phyloP scores from a whole-genome alignment of 2,113 vertebrate species.

The Tachysurus fulvidraco region DNA sequence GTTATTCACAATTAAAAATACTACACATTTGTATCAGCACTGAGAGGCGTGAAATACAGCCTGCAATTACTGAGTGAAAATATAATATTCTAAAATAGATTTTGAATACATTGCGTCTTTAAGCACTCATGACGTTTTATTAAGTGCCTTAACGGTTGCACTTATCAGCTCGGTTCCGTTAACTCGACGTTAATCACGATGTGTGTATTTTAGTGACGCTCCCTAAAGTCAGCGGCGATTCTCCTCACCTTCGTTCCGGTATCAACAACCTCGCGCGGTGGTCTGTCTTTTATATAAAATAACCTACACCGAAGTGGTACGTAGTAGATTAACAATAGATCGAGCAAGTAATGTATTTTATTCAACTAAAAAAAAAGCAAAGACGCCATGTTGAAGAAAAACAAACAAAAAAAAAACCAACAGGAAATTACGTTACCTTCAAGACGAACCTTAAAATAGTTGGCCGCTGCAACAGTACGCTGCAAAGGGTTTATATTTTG shows the following conservation, averaged over 20 bases:
- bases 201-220: slow-evolving; percentile 72
- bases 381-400: slow-evolving; percentile 60
- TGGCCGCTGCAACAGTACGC: slow-evolving; percentile 43
- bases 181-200: slow-evolving; percentile 68
- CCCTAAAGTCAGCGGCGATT: slow-evolving; percentile 65
- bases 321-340: not conserved
- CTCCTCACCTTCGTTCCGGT: not conserved
- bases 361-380: slow-evolving; percentile 60
- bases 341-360: slow-evolving; percentile 48
- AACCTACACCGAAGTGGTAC: not conserved
- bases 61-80: not conserved
- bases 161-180: not conserved
- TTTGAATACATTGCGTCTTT: not conserved
- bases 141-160: not conserved
- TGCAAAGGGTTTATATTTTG: not conserved
- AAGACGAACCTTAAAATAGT: slow-evolving; percentile 1
- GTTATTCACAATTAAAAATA: not conserved
- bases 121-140: not conserved
- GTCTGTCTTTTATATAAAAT: not conserved
- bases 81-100: not conserved
- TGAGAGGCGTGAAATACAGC: not conserved
- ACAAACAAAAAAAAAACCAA: no score
- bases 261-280: not conserved
- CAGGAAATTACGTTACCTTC: slow-evolving; percentile 68
- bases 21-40: no score